Base-by-base conservation (phyloP, 30 jellyfish, hydroid and myxozoan species). In the Hydra vulgaris region DNA sequence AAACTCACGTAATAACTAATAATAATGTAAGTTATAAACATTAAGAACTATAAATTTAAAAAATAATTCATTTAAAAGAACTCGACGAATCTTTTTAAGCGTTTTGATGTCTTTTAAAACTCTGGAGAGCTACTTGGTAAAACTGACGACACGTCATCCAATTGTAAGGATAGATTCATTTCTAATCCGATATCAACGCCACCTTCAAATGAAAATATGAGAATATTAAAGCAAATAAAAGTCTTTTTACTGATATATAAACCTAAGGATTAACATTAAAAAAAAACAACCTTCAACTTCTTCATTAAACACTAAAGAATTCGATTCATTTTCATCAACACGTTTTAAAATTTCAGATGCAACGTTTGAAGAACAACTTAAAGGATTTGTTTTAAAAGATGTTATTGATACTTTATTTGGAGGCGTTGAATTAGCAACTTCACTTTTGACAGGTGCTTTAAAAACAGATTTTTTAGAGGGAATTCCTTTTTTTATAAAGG, bases 401-500 rank as follows among this genome's bases (percentile, higher is more conserved):
- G 61, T 40, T 40, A 12, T 40, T 12, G 61, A 40, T 40, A 40
- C 61, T 40, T 40, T 12, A 40, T 3, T 3, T 12, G 66, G 15
- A 18, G 15, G 66, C 22, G 61, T 55, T 73, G 53, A 3, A 5
- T 40, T 18, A 21, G 23, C 70, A 12, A 70, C 71, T 25, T 5
- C 70, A 18, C 18, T 25, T 75, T 75, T 75, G 21, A 75, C 67
- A 26, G 83, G 83, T 16, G 83, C 83, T 26, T 26, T 75, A 0
- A 75, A 75, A 7, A 18, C 25, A 26, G 83, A 75, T 53, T 75
- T 75, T 54, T 75, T 75, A 40, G 61, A 40, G 5, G 61, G 8
- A 3, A 40, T 12, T 40, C 61, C 61, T 3, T 40, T 40, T 40
- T 40, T 40, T 40, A 40, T 40, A 40, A 40, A 40, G 5, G 61